Conservation (phyloP, 2,113 vertebrate genomes). For the Phasianus colchicus region DNA sequence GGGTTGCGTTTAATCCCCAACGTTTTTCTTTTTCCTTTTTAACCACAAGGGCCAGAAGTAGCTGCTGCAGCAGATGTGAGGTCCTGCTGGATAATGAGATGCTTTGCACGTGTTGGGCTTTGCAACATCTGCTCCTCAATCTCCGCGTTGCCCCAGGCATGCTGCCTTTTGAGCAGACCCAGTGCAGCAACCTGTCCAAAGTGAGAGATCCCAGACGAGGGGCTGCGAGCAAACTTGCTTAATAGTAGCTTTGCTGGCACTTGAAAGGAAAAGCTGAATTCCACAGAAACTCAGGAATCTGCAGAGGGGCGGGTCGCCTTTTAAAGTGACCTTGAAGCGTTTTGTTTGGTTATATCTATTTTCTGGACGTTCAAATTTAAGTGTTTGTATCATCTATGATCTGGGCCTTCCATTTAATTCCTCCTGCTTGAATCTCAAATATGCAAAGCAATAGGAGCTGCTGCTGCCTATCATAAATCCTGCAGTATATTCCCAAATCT, state of each 20-base stretch:
- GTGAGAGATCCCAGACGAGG: not conserved
- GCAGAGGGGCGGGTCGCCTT: not conserved
- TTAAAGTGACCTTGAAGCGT: not conserved
- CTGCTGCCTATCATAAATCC: not conserved
- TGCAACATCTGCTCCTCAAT: constrained; percentile 21
- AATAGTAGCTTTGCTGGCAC: not conserved
- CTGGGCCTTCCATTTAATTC: not conserved
- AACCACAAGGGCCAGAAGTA: not conserved
- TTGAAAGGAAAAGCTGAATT: constrained; percentile 4
- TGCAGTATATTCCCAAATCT: accelerated
- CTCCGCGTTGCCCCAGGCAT: not conserved
- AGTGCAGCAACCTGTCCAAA: not conserved
- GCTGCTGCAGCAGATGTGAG: not conserved
- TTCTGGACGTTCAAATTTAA: not conserved
- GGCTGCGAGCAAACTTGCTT: not conserved
- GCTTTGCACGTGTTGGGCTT: not conserved
- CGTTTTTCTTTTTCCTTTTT: not conserved
- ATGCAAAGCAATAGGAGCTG: not conserved
- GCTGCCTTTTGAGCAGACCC: not conserved
- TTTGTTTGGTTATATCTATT: not conserved
- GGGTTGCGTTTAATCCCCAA: not conserved
- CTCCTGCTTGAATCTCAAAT: not conserved
- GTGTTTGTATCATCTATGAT: accelerated
- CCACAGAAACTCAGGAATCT: not conserved
- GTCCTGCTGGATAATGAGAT: not conserved